phyloP scores from a whole-genome alignment of 2,113 vertebrate species.

The Polypterus bichir region DNA sequence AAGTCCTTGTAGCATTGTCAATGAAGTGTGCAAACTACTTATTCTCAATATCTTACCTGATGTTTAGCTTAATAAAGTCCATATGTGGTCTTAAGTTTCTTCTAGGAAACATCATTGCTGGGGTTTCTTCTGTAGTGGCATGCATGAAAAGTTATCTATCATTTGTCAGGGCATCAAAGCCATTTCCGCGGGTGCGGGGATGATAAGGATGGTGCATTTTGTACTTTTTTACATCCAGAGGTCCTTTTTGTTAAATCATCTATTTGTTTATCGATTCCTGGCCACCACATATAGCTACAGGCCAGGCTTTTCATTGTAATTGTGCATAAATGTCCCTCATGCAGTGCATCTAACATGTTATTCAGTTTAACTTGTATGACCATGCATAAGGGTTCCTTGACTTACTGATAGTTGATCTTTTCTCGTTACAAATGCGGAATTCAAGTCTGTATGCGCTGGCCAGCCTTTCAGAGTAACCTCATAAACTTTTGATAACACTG shows the following conservation, averaged over 20 bases:
- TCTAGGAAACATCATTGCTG: no score
- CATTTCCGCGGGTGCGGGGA: no score
- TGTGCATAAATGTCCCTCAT: slow-evolving; percentile 12
- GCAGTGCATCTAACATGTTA: slow-evolving; percentile 4
- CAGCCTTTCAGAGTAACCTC: neutral
- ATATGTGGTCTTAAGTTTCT: no score
- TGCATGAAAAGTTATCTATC: no score
- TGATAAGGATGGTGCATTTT: no score
- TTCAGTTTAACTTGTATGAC: slow-evolving; percentile 5
- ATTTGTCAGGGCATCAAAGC: no score
- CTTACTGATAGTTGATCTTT: slow-evolving; percentile 4
- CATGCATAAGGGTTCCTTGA: neutral
- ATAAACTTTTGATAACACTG: neutral
- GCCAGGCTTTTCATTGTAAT: neutral
- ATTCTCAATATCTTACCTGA: no score
- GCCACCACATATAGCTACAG: slow-evolving; percentile 14
- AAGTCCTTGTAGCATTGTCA: no score
- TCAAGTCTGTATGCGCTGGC: neutral
- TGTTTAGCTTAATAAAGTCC: no score
- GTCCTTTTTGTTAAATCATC: slow-evolving; percentile 4
- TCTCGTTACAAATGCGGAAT: neutral
- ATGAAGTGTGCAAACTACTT: no score
- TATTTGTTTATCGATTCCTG: slow-evolving; percentile 10
- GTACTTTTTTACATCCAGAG: neutral
- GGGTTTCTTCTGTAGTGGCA: no score